These are phyloP conservation scores for Pyralis farinalis DNA, from an alignment of 2,888 invertebrate genomes.

Conservation along the genomic window DNA sequence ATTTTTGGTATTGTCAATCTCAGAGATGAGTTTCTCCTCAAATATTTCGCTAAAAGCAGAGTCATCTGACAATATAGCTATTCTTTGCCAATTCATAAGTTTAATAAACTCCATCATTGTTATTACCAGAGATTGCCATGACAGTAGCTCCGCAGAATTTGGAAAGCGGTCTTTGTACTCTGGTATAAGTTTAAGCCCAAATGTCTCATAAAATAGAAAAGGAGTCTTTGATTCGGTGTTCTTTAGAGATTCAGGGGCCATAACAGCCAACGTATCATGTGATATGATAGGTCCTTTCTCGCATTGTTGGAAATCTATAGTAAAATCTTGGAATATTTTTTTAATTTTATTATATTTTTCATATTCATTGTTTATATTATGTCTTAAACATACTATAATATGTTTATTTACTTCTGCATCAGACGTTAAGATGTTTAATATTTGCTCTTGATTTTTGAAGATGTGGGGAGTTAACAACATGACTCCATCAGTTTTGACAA, in stretches of 20 bases:
- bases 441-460: too few relatives aligned
- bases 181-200: constrained; percentile 11
- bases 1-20: neutral
- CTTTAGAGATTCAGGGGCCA: constrained; percentile 12
- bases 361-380: neutral
- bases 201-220: constrained; percentile 24
- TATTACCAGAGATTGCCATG: constrained; percentile 6
- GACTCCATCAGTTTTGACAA: too few relatives aligned
- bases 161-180: constrained; percentile 12
- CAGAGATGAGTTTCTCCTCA: constrained; percentile 18
- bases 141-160: constrained; percentile 9
- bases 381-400: neutral
- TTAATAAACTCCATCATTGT: constrained; percentile 24
- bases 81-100: constrained; percentile 26
- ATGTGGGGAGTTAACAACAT: too few relatives aligned
- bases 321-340: neutral
- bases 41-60: constrained; percentile 28
- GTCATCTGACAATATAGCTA: constrained; percentile 39
- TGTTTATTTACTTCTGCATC: neutral
- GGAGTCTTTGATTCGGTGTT: constrained; percentile 1
- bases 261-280: constrained; percentile 15
- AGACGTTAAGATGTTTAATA: too few relatives aligned
- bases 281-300: neutral
- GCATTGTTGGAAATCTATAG: neutral
- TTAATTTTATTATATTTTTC: neutral